These are phyloP conservation scores for Aphelinus atriplicis DNA, from an alignment of 1,140 invertebrate genomes.

Conservation along the genomic window DNA sequence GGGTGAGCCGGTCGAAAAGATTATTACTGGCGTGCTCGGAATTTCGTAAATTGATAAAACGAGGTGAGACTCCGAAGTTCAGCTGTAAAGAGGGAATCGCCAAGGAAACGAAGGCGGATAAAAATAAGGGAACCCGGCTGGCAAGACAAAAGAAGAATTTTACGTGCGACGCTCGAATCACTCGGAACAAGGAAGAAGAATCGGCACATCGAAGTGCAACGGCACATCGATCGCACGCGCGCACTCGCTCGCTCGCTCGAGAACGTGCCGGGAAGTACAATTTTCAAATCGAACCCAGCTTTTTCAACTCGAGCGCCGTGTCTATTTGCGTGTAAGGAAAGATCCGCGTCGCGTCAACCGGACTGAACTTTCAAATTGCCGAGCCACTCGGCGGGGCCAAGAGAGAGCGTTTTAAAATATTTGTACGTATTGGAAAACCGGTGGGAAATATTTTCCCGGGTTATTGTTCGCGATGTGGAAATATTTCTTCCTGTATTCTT, in stretches of 20 bases:
- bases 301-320: slow-evolving; percentile 12
- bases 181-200: slow-evolving; percentile 38
- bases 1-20: slow-evolving; percentile 27
- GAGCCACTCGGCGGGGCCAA: too few species aligned
- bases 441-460: too few species aligned
- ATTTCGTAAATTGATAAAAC: slow-evolving; percentile 40
- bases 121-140: slow-evolving; percentile 12
- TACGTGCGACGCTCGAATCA: slow-evolving; percentile 31
- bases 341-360: neutral
- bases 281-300: slow-evolving; percentile 46
- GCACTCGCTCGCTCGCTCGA: neutral
- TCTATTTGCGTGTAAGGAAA: neutral
- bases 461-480: too few species aligned
- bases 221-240: slow-evolving; percentile 35
- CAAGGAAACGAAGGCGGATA: slow-evolving; percentile 27
- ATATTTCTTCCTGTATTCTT: too few species aligned
- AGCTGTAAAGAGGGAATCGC: slow-evolving; percentile 29
- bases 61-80: slow-evolving; percentile 14
- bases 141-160: slow-evolving; percentile 28
- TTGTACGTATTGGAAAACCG: too few species aligned
- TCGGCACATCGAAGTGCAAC: slow-evolving; percentile 34
- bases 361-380: slow-evolving; percentile 3
- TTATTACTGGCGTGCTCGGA: slow-evolving; percentile 40
- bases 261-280: slow-evolving; percentile 50
- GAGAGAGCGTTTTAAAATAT: too few species aligned